These are phyloP conservation scores for Pammene fasciana DNA, from an alignment of 2,888 invertebrate genomes.

Conservation along the genomic window DNA sequence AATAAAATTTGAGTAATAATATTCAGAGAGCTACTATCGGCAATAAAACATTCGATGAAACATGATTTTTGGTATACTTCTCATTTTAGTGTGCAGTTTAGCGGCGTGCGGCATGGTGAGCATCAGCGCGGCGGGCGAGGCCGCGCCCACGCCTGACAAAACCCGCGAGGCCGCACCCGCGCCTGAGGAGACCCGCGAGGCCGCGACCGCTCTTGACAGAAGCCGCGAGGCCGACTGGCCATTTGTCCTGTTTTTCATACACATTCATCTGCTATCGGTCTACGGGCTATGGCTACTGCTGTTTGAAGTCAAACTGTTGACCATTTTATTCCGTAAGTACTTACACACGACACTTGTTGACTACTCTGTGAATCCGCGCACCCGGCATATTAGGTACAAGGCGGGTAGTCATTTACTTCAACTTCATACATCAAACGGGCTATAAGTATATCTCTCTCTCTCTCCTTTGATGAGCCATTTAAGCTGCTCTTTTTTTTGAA, in stretches of 20 bases:
- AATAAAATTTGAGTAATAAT: no score
- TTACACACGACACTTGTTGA: background rate
- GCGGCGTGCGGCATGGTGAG: conserved; percentile 26
- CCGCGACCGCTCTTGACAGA: no score
- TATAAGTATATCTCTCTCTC: no score
- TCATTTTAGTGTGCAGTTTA: background rate
- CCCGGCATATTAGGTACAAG: no score
- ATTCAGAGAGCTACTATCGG: no score
- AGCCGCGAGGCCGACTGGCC: conserved; percentile 88
- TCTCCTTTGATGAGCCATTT: no score
- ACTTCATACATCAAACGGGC: no score
- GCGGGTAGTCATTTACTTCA: no score
- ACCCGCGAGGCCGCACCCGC: conserved; percentile 80
- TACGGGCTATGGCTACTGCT: conserved; percentile 85
- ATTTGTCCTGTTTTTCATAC: conserved; percentile 88
- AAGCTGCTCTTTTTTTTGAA: no score
- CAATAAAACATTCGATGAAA: no score
- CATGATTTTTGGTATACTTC: no score
- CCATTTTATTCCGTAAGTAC: conserved; percentile 85
- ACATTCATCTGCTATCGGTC: conserved; percentile 87
- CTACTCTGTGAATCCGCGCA: no score
- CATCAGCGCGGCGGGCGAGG: conserved; percentile 1
- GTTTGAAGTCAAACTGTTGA: conserved; percentile 84
- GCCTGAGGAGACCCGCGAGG: conserved; percentile 81
- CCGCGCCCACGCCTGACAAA: conserved; percentile 52